A percentile compares a stretch with the other conserved stretches of the same genome.
phyloP scores from a whole-genome alignment of 2,888 invertebrate species.

The Ashinkailepas kermadecensis region DNA sequence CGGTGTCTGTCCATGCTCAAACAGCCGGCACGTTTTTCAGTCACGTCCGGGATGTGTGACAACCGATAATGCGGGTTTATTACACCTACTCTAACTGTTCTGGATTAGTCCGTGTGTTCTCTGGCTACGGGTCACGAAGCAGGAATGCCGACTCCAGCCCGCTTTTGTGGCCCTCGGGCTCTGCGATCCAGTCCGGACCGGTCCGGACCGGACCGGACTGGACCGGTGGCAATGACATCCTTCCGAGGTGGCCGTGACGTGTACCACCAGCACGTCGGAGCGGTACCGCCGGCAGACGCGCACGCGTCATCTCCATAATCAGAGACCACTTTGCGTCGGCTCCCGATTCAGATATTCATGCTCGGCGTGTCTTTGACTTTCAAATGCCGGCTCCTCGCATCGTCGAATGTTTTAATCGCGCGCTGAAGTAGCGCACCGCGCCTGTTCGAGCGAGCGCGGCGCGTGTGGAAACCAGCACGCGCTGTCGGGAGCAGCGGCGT shows the following conservation, averaged over 20 bases:
- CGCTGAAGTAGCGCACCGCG: no score
- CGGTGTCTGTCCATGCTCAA: no score
- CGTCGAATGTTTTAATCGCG: constrained; percentile 2
- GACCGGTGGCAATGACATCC: neutral
- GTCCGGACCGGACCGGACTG: neutral
- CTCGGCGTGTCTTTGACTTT: constrained; percentile 17
- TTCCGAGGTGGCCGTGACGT: neutral
- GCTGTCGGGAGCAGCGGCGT: neutral
- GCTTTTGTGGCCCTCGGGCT: no score
- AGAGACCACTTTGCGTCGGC: neutral
- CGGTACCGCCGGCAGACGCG: neutral
- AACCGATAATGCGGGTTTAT: no score
- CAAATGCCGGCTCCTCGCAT: neutral
- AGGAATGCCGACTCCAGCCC: no score
- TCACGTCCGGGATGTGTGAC: no score
- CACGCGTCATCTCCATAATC: neutral
- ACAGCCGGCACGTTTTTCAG: no score
- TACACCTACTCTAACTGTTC: no score
- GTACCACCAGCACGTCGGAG: neutral
- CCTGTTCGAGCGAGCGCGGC: no score
- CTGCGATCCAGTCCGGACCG: neutral
- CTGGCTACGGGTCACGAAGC: no score
- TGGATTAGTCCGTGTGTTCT: no score
- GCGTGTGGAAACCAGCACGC: no score
- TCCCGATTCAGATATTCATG: constrained; percentile 20